Conservation (phyloP, 2,888 invertebrate genomes). For the Acleris laterana region DNA sequence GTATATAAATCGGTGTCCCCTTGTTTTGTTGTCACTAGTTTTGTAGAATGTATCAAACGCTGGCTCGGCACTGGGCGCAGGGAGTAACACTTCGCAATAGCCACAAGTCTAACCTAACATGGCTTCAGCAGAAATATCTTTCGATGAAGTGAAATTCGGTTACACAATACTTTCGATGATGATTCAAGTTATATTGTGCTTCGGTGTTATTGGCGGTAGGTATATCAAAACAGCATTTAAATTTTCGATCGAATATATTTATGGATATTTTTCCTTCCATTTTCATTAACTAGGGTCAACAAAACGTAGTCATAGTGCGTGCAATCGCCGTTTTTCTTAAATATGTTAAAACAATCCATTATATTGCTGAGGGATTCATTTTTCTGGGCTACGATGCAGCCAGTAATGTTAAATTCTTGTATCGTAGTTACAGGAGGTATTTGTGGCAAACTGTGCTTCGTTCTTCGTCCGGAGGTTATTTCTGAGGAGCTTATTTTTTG, state of each 20-base stretch:
- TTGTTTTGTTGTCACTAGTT: too few species aligned
- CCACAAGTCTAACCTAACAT: too few species aligned
- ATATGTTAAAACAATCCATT: conserved; percentile 12
- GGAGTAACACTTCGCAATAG: too few species aligned
- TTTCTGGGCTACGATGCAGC: background rate
- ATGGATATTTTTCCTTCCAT: conserved; percentile 18
- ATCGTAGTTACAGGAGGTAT: background rate
- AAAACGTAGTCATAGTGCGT: conserved; percentile 35
- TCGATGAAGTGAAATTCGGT: too few species aligned
- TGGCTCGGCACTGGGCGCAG: too few species aligned
- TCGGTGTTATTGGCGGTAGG: too few species aligned
- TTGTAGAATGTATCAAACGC: too few species aligned
- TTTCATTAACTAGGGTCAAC: conserved; percentile 24
- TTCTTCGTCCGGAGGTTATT: background rate
- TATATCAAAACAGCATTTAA: conserved; percentile 12
- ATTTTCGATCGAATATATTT: conserved; percentile 39
- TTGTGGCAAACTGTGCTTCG: background rate
- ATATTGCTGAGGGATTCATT: background rate
- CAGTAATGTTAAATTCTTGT: conserved; percentile 16
- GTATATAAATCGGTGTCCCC: too few species aligned
- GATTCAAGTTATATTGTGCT: too few species aligned
- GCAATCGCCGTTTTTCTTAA: conserved; percentile 10
- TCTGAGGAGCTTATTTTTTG: background rate
- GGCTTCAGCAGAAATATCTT: too few species aligned
- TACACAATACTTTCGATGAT: too few species aligned